Conservation (phyloP, 2,797 vertebrate species). For the Gallinago stenura region DNA sequence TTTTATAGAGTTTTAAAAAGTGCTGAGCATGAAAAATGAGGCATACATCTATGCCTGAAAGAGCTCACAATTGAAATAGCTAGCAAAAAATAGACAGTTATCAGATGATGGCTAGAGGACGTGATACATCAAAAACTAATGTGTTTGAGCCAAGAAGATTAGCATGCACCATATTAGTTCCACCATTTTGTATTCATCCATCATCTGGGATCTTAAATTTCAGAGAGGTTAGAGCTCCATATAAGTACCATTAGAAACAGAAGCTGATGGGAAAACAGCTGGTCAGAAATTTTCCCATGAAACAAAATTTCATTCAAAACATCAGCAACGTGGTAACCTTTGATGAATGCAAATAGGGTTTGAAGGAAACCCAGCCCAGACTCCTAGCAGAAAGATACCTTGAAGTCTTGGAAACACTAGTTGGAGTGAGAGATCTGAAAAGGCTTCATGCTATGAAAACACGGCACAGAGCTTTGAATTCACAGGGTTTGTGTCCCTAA, state of each 20-base stretch:
- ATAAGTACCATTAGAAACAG: background rate
- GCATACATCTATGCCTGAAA: background rate
- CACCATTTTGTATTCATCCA: background rate
- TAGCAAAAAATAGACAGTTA: background rate
- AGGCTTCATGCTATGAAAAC: background rate
- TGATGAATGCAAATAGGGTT: background rate
- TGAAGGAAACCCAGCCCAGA: background rate
- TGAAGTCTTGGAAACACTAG: background rate
- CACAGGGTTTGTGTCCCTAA: background rate
- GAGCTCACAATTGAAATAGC: background rate
- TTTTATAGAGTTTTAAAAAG: background rate
- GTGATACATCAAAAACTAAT: background rate
- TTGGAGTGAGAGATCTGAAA: background rate
- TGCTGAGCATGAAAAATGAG: background rate
- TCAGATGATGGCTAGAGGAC: background rate
- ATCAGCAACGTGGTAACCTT: background rate
- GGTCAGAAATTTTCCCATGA: background rate
- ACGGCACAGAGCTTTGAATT: background rate
- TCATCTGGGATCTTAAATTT: background rate
- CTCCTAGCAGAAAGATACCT: background rate
- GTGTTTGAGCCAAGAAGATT: background rate
- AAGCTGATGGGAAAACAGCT: background rate
- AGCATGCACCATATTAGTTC: background rate
- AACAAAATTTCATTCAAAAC: background rate
- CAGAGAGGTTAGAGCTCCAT: background rate